These are phyloP conservation scores for Kuschelorhynchus macadamiae DNA, from an alignment of 2,888 invertebrate species.

Conservation along the genomic window DNA sequence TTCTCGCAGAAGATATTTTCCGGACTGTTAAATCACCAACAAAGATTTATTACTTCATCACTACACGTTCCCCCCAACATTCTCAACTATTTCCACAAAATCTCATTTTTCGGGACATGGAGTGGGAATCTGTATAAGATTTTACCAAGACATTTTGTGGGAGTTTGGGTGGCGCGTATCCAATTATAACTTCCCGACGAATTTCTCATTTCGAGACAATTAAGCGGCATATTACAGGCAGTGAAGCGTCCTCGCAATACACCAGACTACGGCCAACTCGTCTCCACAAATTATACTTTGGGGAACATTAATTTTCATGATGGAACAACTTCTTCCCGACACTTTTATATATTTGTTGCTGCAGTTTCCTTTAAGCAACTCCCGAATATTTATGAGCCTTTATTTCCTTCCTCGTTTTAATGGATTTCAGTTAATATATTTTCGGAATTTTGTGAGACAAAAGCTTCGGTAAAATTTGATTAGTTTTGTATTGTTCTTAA, in stretches of 20 bases:
- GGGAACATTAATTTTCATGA: constrained; percentile 72
- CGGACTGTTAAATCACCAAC: constrained; percentile 14
- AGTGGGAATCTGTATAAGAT: constrained; percentile 53
- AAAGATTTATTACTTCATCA: constrained; percentile 33
- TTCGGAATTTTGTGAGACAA: too few relatives aligned
- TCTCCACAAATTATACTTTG: constrained; percentile 72
- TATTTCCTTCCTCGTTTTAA: constrained; percentile 51
- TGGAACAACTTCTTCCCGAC: constrained; percentile 61
- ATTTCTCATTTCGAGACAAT: constrained; percentile 73
- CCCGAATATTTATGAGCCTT: constrained; percentile 40
- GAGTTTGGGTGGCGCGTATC: constrained; percentile 66
- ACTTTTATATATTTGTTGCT: constrained; percentile 50
- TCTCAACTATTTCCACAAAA: constrained; percentile 45
- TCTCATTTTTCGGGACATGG: constrained; percentile 42
- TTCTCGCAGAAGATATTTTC: neutral
- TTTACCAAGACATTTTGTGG: constrained; percentile 59
- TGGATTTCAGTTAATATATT: constrained; percentile 20
- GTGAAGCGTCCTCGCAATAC: constrained; percentile 68
- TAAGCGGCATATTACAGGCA: constrained; percentile 72
- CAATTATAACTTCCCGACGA: constrained; percentile 73
- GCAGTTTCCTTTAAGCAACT: constrained; percentile 43
- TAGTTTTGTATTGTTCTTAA: too few relatives aligned
- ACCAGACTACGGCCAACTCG: constrained; percentile 63
- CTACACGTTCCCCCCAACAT: constrained; percentile 34
- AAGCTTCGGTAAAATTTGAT: too few relatives aligned